Evolutionary conservation across 2,888 invertebrate genomes (phyloP), one percentile per base, ranked within the genome.

Genomic region (Antitype chi): DNA sequence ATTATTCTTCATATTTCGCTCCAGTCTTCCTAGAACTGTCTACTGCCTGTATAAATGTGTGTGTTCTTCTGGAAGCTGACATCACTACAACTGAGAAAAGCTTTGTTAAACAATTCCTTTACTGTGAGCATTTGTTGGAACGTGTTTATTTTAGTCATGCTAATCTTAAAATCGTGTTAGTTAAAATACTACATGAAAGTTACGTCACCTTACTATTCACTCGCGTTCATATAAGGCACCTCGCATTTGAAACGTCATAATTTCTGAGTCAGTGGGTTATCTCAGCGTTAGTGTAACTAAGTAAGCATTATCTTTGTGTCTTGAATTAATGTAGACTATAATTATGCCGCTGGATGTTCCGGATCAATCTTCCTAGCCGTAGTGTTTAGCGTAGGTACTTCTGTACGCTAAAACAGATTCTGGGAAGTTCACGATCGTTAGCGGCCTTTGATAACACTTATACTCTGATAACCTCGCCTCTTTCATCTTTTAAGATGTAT

Each of bases 191-290:
- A n/a, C 9, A 20, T 32, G 47, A 25, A 23, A 15, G 5, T 72
- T 80, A n/a, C 72, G 73, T 70, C 76, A 70, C 32, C 23, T 49
- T 59, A 17, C 20, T 52, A 28, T 78, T 11, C 47, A 43, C 28
- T 53, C 32, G 53, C 71, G 80, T 72, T 32, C 38, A 38, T 47
- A 80, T 72, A 53, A 23, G 52, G 80, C 47, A 71, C 38, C 55
- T 0, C 53, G 38, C 38, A 72, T 9, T 80, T 80, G n/a, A 38
- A 9, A 80, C 72, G 76, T 80, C 71, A 80, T 25, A 1, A 23
- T 47, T 28, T 25, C 23, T 80, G 72, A 80, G 72, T 80, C 72
- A 77, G 53, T 15, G 72, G 20, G 57, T 59, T 76, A 78, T 78
- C 49, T 49, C 60, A 1, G 28, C 5, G 28, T 28, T 17, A 23